These are phyloP conservation scores for Beris morrisii DNA, from an alignment of 2,888 invertebrate genomes.

Conservation along the genomic window DNA sequence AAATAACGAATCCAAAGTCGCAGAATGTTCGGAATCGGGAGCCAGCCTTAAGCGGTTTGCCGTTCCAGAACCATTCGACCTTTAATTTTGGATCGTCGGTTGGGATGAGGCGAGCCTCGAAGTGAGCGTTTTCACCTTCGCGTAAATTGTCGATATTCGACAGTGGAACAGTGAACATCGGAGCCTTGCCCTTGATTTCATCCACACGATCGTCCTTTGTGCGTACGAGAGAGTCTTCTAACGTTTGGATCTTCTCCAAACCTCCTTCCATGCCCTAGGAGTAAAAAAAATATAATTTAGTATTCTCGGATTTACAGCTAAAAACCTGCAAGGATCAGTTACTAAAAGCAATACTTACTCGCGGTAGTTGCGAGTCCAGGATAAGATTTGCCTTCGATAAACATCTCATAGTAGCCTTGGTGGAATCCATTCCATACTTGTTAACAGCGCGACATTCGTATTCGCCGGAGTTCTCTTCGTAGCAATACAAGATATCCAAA, in stretches of 20 bases:
- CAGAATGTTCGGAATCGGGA: constrained; percentile 95
- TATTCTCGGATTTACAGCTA: not conserved
- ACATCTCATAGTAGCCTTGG: constrained; percentile 82
- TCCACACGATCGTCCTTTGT: constrained; percentile 71
- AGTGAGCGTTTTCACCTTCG: constrained; percentile 90
- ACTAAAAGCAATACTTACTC: constrained; percentile 59
- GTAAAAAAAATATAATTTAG: constrained; percentile 33
- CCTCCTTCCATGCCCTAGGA: constrained; percentile 89
- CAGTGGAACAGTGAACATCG: constrained; percentile 86
- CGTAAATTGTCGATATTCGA: constrained; percentile 84
- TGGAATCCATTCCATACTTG: constrained; percentile 85
- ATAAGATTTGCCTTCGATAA: constrained; percentile 86
- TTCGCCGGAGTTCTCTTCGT: constrained; percentile 92
- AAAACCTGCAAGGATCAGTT: constrained; percentile 14
- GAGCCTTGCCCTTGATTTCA: constrained; percentile 81
- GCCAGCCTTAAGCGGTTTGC: constrained; percentile 83
- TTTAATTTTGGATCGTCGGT: constrained; percentile 88
- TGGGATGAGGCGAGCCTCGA: constrained; percentile 85
- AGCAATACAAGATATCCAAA: constrained; percentile 91
- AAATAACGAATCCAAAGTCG: constrained; percentile 96
- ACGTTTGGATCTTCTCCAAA: constrained; percentile 86
- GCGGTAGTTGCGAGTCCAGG: constrained; percentile 89
- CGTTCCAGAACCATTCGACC: constrained; percentile 95
- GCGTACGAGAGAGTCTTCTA: constrained; percentile 87
- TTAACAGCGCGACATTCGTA: constrained; percentile 94